A percentile compares a stretch with the other conserved stretches of the same genome.
phyloP scores from a whole-genome alignment of 1,140 invertebrate species.

The Temnothorax nylanderi region DNA sequence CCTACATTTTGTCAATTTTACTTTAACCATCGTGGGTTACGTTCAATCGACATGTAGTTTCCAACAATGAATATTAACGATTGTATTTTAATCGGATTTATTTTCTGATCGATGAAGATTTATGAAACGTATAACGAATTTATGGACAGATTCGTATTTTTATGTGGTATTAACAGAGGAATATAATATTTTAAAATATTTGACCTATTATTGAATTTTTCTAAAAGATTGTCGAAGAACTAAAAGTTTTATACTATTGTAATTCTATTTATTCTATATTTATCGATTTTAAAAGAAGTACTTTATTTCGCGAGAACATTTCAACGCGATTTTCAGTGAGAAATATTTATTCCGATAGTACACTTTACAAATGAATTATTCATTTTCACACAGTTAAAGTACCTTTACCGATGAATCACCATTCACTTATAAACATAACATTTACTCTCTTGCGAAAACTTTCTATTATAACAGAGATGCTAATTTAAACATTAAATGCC shows the following conservation, averaged over 20 bases:
- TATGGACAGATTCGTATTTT: not conserved
- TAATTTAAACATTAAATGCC: conserved; percentile 49
- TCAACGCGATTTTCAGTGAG: not conserved
- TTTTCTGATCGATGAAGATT: conserved; percentile 38
- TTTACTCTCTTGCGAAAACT: conserved; percentile 32
- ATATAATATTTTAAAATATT: not conserved
- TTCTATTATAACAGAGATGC: conserved; percentile 5
- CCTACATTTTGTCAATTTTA: conserved; percentile 43
- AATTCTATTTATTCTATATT: not conserved
- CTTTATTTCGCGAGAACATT: not conserved
- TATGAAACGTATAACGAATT: not conserved
- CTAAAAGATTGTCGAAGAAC: not conserved
- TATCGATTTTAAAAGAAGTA: not conserved
- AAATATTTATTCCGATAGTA: conserved; percentile 29
- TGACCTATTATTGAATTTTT: not conserved
- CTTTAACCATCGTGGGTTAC: conserved; percentile 1
- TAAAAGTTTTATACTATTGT: not conserved
- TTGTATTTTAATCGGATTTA: conserved; percentile 32
- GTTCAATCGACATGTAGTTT: conserved; percentile 6
- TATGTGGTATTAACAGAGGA: not conserved
- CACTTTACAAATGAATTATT: conserved; percentile 25
- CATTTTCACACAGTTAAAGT: conserved; percentile 11
- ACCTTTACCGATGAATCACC: not conserved
- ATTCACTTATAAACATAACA: conserved; percentile 8
- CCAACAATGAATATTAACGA: conserved; percentile 35